Evolutionary conservation across 2,797 vertebrate genomes (phyloP).

Genomic region (Bradypus variegatus): DNA sequence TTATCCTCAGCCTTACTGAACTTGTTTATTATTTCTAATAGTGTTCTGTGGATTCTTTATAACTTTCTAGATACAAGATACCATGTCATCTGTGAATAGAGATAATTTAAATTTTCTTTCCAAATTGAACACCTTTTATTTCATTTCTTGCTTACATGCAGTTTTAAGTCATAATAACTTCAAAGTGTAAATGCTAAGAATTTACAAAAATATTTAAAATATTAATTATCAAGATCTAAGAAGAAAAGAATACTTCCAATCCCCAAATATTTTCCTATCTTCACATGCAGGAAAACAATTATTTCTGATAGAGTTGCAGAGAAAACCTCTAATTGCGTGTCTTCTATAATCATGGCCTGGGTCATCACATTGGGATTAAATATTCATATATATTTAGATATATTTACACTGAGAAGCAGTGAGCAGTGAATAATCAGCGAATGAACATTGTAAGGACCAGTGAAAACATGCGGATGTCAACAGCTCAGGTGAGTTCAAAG

Average conservation of each 20-base stretch:
- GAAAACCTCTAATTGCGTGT: not conserved
- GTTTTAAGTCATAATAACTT: too few relatives aligned
- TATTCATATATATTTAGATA: not conserved
- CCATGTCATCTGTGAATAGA: too few relatives aligned
- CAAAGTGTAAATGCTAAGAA: too few relatives aligned
- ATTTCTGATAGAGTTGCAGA: not conserved
- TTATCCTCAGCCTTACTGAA: too few relatives aligned
- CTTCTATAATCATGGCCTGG: not conserved
- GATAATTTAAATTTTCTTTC: too few relatives aligned
- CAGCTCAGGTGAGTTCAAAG: not conserved
- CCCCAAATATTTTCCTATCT: not conserved
- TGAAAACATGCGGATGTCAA: not conserved
- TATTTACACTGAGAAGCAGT: not conserved
- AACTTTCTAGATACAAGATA: too few relatives aligned
- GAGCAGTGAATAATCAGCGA: not conserved
- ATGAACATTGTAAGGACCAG: not conserved
- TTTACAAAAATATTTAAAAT: too few relatives aligned
- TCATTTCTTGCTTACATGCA: too few relatives aligned
- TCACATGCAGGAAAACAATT: not conserved
- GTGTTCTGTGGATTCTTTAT: too few relatives aligned
- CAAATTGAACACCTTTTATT: too few relatives aligned
- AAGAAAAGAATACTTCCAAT: not conserved
- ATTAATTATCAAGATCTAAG: not conserved
- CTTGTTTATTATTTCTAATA: too few relatives aligned
- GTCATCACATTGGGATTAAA: not conserved